A percentile compares a stretch with the other conserved stretches of the same genome.
phyloP scores from a whole-genome alignment of 2,113 vertebrate species.

The Ariopsis seemanni region DNA sequence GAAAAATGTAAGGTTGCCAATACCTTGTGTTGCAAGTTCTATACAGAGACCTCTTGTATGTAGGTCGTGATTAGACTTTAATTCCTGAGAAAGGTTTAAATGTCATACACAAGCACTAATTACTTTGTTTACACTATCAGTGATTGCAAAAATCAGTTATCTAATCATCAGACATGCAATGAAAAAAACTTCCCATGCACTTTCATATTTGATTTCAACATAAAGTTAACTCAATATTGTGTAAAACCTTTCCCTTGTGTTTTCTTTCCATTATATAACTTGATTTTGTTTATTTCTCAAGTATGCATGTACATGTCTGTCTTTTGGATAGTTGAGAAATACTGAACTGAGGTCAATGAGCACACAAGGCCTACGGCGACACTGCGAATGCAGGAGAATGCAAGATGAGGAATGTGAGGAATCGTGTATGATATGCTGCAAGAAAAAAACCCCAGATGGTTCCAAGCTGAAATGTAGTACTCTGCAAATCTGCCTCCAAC shows the following conservation, averaged over 20 bases:
- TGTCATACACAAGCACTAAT: neutral
- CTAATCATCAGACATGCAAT: neutral
- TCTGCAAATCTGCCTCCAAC: constrained; percentile 16
- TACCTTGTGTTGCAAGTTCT: neutral
- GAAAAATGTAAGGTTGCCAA: neutral
- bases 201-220: neutral
- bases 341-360: constrained; percentile 7
- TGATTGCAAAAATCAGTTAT: neutral
- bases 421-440: constrained; percentile 29
- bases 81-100: neutral
- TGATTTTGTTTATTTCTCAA: constrained; percentile 11
- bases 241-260: neutral
- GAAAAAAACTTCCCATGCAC: neutral
- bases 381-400: neutral
- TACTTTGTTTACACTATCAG: neutral
- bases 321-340: neutral
- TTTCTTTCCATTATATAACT: too few relatives aligned
- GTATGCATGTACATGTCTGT: constrained; percentile 16
- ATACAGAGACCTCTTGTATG: neutral
- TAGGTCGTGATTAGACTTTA: neutral
- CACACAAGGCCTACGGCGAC: constrained; percentile 7
- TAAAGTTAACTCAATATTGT: neutral
- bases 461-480: constrained; percentile 19
- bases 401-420: constrained; percentile 29
- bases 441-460: constrained; percentile 36